Evolutionary conservation across 2,888 invertebrate genomes (phyloP).

Genomic region (Ischnura elegans): DNA sequence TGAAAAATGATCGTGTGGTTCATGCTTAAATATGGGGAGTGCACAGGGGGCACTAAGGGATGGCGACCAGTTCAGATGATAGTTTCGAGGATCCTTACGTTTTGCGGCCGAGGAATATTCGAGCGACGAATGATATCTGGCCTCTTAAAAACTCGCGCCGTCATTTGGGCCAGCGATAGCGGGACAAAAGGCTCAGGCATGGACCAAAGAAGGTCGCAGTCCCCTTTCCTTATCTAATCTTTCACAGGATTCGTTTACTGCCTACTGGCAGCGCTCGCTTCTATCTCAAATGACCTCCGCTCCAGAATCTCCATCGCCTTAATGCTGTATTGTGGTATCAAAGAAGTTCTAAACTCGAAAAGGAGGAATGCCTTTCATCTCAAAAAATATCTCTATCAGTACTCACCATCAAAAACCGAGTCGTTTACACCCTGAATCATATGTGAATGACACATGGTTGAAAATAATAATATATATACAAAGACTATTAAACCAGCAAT

Average conservation of each 20-base stretch:
- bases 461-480: too few species aligned
- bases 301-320: background rate
- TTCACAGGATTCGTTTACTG: background rate
- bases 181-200: background rate
- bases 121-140: background rate
- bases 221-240: background rate
- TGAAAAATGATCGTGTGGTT: too few species aligned
- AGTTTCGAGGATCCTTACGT: background rate
- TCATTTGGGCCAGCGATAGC: background rate
- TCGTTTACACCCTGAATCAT: too few species aligned
- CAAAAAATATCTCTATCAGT: too few species aligned
- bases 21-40: too few species aligned
- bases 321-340: background rate
- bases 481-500: too few species aligned
- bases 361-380: background rate
- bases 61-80: background rate
- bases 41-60: background rate
- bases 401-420: too few species aligned
- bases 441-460: too few species aligned
- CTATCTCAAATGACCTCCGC: background rate
- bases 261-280: background rate
- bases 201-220: background rate
- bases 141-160: background rate
- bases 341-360: background rate
- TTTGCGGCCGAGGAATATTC: background rate